phyloP scores from a whole-genome alignment of 2,888 invertebrate genomes.

The Molanna angustata region DNA sequence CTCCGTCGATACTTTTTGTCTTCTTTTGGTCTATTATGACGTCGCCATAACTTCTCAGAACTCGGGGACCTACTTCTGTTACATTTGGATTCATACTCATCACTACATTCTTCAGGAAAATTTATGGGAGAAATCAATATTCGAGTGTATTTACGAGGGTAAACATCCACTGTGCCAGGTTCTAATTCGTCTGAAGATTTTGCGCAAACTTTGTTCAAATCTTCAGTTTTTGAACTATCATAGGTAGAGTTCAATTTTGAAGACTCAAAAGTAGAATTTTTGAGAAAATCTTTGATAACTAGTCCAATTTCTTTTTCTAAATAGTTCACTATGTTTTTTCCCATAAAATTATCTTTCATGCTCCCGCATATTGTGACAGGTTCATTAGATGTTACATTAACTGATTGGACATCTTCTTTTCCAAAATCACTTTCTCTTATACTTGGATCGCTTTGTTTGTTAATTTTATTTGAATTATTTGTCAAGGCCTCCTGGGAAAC shows the following conservation, averaged over 20 bases:
- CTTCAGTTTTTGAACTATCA: background rate
- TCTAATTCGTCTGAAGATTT: background rate
- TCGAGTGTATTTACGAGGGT: slow-evolving; percentile 14
- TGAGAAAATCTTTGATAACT: background rate
- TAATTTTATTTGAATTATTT: too few species aligned
- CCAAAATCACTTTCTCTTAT: too few species aligned
- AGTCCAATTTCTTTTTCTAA: slow-evolving; percentile 14
- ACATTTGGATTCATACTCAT: background rate
- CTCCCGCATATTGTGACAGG: too few species aligned
- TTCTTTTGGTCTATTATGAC: slow-evolving; percentile 2
- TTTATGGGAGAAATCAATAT: slow-evolving; percentile 10
- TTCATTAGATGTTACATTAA: slow-evolving; percentile 14
- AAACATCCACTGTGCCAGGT: too few species aligned
- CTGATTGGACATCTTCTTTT: too few species aligned
- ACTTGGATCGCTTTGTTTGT: too few species aligned
- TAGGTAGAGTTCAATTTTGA: background rate
- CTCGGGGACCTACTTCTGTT: slow-evolving; percentile 2
- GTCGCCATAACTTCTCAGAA: background rate
- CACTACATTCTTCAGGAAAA: background rate
- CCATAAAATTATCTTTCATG: too few species aligned
- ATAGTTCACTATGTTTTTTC: too few species aligned
- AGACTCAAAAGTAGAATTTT: background rate
- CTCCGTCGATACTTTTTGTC: background rate
- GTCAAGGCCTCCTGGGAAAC: too few species aligned
- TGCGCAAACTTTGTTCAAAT: background rate